Conservation (phyloP, 2,888 invertebrate species). For the Mythimna loreyi region DNA sequence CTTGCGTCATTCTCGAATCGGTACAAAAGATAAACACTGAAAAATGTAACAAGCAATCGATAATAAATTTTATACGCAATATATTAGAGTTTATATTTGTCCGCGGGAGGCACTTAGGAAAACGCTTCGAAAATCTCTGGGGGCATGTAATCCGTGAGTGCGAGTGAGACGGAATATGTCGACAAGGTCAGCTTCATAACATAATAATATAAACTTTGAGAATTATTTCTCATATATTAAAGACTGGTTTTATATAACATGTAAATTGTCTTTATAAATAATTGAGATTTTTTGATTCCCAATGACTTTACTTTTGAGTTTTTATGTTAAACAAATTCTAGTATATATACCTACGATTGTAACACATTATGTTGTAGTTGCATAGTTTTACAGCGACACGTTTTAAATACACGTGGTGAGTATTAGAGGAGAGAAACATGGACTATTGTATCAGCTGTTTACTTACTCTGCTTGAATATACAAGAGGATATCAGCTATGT, state of each 20-base stretch:
- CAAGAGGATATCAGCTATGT: slow-evolving; percentile 5
- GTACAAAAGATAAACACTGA: slow-evolving; percentile 83
- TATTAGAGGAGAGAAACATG: slow-evolving; percentile 24
- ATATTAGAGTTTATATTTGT: slow-evolving; percentile 69
- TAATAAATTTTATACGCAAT: slow-evolving; percentile 66
- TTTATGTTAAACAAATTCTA: slow-evolving; percentile 12
- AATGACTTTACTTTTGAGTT: slow-evolving; percentile 4
- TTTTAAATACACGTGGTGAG: slow-evolving; percentile 44
- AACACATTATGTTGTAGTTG: slow-evolving; percentile 8
- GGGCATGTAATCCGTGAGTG: slow-evolving; percentile 70
- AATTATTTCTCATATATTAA: slow-evolving; percentile 63
- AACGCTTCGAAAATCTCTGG: slow-evolving; percentile 82
- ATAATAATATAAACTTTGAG: slow-evolving; percentile 67
- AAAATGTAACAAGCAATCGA: slow-evolving; percentile 68
- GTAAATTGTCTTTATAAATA: slow-evolving; percentile 45
- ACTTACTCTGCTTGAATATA: background rate
- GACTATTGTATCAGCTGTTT: slow-evolving; percentile 51
- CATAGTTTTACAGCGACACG: slow-evolving; percentile 38
- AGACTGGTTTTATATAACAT: slow-evolving; percentile 59
- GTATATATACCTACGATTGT: background rate
- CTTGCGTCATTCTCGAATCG: slow-evolving; percentile 66
- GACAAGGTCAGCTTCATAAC: slow-evolving; percentile 85
- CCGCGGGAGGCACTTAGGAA: slow-evolving; percentile 75
- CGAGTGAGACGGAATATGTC: slow-evolving; percentile 74
- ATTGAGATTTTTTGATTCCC: slow-evolving; percentile 41